Percentiles rank a stretch among this genome's conserved stretches.
Conservation (phyloP, 2,797 vertebrate genomes). For the Helostoma temminkii region DNA sequence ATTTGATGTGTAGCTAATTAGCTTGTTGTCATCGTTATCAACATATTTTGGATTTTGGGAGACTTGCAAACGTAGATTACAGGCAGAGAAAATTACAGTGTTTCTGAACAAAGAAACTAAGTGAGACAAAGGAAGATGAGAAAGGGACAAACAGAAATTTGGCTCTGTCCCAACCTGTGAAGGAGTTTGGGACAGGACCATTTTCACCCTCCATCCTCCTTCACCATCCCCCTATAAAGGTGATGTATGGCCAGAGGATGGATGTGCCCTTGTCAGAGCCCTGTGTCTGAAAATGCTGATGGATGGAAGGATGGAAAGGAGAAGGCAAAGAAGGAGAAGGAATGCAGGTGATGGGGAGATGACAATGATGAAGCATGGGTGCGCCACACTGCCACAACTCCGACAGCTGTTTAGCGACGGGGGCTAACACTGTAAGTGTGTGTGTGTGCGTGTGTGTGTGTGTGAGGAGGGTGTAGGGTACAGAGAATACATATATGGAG, state of each 20-base stretch:
- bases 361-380: constrained; percentile 80
- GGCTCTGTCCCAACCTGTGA: constrained; percentile 76
- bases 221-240: constrained; percentile 65
- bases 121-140: constrained; percentile 61
- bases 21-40: neutral
- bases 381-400: constrained; percentile 60
- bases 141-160: constrained; percentile 61
- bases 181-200: constrained; percentile 77
- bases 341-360: constrained; percentile 85
- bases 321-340: constrained; percentile 71
- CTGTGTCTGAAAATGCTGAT: constrained; percentile 81
- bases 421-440: constrained; percentile 41
- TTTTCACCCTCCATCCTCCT: neutral
- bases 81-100: neutral
- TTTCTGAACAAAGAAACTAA: constrained; percentile 38
- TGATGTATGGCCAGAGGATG: constrained; percentile 81
- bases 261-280: constrained; percentile 86
- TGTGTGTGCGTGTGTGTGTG: constrained; percentile 24
- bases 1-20: too few species aligned
- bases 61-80: neutral
- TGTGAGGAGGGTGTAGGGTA: constrained; percentile 38
- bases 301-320: constrained; percentile 76
- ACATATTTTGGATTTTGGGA: neutral
- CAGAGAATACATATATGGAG: constrained; percentile 34
- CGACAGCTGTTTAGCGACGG: constrained; percentile 83